phyloP scores from a whole-genome alignment of 2,797 vertebrate genomes.

The Gouania willdenowi region DNA sequence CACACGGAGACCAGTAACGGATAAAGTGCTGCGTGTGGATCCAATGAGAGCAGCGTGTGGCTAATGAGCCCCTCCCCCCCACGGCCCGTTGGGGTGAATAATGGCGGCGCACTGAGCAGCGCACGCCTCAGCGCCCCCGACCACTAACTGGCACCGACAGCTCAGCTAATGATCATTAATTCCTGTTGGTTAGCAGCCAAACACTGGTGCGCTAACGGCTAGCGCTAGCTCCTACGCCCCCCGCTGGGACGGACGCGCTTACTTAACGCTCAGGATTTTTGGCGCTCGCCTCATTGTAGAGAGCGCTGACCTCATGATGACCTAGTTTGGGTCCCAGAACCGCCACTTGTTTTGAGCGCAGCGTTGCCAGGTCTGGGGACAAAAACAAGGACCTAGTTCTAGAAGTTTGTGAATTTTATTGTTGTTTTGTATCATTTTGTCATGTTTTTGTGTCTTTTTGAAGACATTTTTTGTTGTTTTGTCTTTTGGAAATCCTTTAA shows the following conservation, averaged over 20 bases:
- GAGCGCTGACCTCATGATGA: slow-evolving; percentile 43
- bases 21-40: slow-evolving; percentile 94
- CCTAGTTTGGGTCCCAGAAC: slow-evolving; percentile 53
- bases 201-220: slow-evolving; percentile 70
- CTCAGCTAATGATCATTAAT: slow-evolving; percentile 97
- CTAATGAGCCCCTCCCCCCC: slow-evolving; percentile 70
- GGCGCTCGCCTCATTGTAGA: slow-evolving; percentile 41
- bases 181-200: slow-evolving; percentile 86
- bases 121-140: slow-evolving; percentile 78
- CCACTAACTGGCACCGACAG: slow-evolving; percentile 85
- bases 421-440: too few species aligned
- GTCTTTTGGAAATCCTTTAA: too few species aligned
- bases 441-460: too few species aligned
- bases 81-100: slow-evolving; percentile 88
- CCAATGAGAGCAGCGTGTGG: slow-evolving; percentile 65
- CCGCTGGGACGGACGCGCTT: slow-evolving; percentile 55
- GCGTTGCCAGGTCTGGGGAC: too few species aligned
- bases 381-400: too few species aligned
- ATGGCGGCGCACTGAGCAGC: slow-evolving; percentile 80
- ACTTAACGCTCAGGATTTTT: slow-evolving; percentile 66
- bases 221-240: slow-evolving; percentile 48
- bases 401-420: too few species aligned
- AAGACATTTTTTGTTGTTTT: too few species aligned
- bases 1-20: slow-evolving; percentile 92
- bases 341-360: slow-evolving; percentile 39